A percentile compares a stretch with the other conserved stretches of the same genome.
Conservation (phyloP, 1,140 invertebrate genomes). For the Rhyzopertha dominica region DNA sequence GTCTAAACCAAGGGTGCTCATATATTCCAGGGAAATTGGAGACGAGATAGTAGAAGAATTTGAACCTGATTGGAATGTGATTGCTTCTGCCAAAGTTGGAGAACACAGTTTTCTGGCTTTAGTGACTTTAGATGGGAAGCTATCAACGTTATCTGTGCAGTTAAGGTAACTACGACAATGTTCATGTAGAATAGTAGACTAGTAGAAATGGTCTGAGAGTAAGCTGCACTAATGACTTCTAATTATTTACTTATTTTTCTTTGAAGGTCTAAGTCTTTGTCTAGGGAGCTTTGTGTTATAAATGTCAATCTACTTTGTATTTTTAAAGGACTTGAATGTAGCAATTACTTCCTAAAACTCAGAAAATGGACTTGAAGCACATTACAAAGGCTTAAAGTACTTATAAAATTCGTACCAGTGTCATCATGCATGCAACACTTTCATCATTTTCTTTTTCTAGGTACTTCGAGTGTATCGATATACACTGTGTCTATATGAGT, state of each 20-base stretch:
- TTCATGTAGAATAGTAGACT: too few relatives aligned
- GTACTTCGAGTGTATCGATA: too few relatives aligned
- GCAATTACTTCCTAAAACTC: too few relatives aligned
- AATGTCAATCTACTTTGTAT: neutral
- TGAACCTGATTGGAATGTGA: slow-evolving; percentile 64
- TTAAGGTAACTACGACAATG: slow-evolving; percentile 51
- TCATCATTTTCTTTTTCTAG: too few relatives aligned
- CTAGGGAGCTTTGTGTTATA: neutral
- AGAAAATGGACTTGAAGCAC: too few relatives aligned
- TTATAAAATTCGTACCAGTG: too few relatives aligned
- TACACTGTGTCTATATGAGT: too few relatives aligned
- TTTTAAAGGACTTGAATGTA: too few relatives aligned
- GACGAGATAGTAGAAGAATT: slow-evolving; percentile 51
- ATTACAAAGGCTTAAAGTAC: too few relatives aligned
- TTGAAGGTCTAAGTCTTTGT: neutral
- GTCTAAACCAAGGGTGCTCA: slow-evolving; percentile 57
- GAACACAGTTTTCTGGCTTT: slow-evolving; percentile 65
- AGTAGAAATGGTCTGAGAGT: too few relatives aligned
- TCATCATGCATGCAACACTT: too few relatives aligned
- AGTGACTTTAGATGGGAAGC: slow-evolving; percentile 56
- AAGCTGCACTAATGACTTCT: too few relatives aligned
- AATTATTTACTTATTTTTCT: neutral
- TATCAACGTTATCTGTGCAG: slow-evolving; percentile 61
- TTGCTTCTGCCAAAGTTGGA: slow-evolving; percentile 55
- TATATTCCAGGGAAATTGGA: slow-evolving; percentile 56